phyloP scores from a whole-genome alignment of 2,797 vertebrate genomes.

The Gadopsis bispinosus region DNA sequence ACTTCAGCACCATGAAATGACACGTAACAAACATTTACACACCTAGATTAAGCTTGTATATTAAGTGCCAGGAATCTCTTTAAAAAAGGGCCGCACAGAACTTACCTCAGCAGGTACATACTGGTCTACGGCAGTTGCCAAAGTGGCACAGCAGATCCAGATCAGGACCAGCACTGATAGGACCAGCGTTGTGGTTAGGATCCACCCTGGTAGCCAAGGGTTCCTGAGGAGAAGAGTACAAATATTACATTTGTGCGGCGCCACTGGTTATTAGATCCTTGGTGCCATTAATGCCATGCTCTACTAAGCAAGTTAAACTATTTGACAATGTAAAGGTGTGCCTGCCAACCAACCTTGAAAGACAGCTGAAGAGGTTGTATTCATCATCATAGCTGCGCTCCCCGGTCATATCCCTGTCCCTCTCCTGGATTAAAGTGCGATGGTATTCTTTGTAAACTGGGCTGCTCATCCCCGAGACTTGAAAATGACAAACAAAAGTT shows the following conservation, averaged over 20 bases:
- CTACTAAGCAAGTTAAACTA: background rate
- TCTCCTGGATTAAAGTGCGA: constrained; percentile 81
- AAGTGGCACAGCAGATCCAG: constrained; percentile 98
- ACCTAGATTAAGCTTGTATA: background rate
- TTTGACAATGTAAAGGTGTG: background rate
- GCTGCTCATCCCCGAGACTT: constrained; percentile 69
- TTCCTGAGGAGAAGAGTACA: constrained; percentile 83
- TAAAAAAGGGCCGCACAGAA: background rate
- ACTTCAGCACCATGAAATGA: background rate
- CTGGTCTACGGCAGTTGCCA: constrained; percentile 96
- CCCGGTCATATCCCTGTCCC: constrained; percentile 78
- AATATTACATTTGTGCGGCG: background rate
- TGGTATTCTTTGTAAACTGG: constrained; percentile 86
- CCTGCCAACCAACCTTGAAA: constrained; percentile 80
- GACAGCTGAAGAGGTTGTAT: constrained; percentile 84
- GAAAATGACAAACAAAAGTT: constrained; percentile 25
- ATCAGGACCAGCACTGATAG: constrained; percentile 95
- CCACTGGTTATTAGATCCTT: background rate
- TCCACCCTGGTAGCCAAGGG: constrained; percentile 92
- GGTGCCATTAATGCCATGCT: background rate
- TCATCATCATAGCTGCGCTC: constrained; percentile 75
- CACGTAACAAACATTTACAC: background rate
- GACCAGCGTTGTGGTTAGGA: constrained; percentile 93
- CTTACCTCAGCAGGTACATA: constrained; percentile 94
- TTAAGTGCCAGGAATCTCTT: background rate